phyloP scores from a whole-genome alignment of 2,888 invertebrate genomes.

The Ligdia adustata region DNA sequence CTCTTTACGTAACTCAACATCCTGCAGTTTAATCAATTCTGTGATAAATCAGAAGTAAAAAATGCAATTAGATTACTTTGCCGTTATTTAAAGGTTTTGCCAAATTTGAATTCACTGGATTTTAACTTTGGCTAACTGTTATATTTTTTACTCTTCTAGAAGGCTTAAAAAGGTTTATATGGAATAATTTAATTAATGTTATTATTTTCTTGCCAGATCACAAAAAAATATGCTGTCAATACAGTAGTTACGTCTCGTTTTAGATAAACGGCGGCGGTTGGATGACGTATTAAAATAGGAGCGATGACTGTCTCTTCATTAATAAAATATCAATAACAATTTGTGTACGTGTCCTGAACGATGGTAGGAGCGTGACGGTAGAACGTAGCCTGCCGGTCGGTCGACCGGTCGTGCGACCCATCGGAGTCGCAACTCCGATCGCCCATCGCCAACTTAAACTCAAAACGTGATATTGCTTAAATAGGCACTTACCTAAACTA shows the following conservation, averaged over 20 bases:
- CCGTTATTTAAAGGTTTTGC: too few species aligned
- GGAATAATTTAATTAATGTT: too few species aligned
- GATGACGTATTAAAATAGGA: slow-evolving; percentile 54
- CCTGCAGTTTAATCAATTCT: slow-evolving; percentile 44
- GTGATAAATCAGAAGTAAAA: slow-evolving; percentile 16
- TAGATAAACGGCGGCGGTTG: too few species aligned
- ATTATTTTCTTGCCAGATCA: too few species aligned
- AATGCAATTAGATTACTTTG: slow-evolving; percentile 9
- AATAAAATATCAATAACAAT: slow-evolving; percentile 74
- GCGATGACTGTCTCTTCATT: slow-evolving; percentile 59
- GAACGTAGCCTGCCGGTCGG: slow-evolving; percentile 26
- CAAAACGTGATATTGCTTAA: slow-evolving; percentile 78
- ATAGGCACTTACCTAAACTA: slow-evolving; percentile 68
- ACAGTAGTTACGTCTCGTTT: too few species aligned
- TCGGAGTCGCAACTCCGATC: slow-evolving; percentile 34
- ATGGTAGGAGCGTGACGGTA: slow-evolving; percentile 49
- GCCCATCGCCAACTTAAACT: slow-evolving; percentile 48
- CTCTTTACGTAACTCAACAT: slow-evolving; percentile 49
- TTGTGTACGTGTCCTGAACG: slow-evolving; percentile 58
- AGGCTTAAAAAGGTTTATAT: too few species aligned
- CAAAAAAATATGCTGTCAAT: too few species aligned
- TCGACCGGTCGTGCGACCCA: slow-evolving; percentile 32
- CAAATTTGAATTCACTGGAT: too few species aligned
- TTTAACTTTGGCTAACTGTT: too few species aligned
- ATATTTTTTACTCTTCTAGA: too few species aligned